Percentiles rank a stretch among this genome's conserved stretches.
Evolutionary conservation across 2,888 invertebrate species (phyloP).

Genomic region (Plagodis dolabraria): DNA sequence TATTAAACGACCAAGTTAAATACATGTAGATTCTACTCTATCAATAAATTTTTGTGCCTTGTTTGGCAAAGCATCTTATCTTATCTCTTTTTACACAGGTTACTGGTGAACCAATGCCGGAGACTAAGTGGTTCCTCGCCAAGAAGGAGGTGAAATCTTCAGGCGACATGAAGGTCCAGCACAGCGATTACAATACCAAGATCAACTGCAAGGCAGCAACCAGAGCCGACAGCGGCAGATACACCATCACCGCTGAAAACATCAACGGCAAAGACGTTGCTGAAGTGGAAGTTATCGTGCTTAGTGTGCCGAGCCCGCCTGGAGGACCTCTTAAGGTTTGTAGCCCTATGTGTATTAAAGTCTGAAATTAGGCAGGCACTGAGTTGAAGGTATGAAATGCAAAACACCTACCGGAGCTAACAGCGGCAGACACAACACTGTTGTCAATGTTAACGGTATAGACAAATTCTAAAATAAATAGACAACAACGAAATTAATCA

Average conservation of each 20-base stretch:
- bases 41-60: too few relatives aligned
- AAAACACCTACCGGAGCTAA: too few relatives aligned
- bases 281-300: slow-evolving; percentile 94
- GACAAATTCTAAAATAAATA: too few relatives aligned
- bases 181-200: slow-evolving; percentile 94
- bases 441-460: too few relatives aligned
- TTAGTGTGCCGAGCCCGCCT: slow-evolving; percentile 95
- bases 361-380: too few relatives aligned
- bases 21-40: too few relatives aligned
- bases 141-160: slow-evolving; percentile 90
- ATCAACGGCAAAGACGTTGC: slow-evolving; percentile 97
- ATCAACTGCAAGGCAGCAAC: slow-evolving; percentile 91
- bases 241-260: slow-evolving; percentile 96
- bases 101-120: slow-evolving; percentile 97
- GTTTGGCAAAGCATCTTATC: too few relatives aligned
- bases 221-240: slow-evolving; percentile 95
- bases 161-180: slow-evolving; percentile 91
- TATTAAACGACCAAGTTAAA: too few relatives aligned
- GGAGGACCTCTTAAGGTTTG: slow-evolving; percentile 94
- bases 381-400: too few relatives aligned
- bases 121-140: slow-evolving; percentile 95
- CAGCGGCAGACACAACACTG: too few relatives aligned
- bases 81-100: slow-evolving; percentile 56
- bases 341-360: neutral
- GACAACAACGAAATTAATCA: too few relatives aligned